phyloP scores from a whole-genome alignment of 2,113 vertebrate species.

The Equus przewalskii region DNA sequence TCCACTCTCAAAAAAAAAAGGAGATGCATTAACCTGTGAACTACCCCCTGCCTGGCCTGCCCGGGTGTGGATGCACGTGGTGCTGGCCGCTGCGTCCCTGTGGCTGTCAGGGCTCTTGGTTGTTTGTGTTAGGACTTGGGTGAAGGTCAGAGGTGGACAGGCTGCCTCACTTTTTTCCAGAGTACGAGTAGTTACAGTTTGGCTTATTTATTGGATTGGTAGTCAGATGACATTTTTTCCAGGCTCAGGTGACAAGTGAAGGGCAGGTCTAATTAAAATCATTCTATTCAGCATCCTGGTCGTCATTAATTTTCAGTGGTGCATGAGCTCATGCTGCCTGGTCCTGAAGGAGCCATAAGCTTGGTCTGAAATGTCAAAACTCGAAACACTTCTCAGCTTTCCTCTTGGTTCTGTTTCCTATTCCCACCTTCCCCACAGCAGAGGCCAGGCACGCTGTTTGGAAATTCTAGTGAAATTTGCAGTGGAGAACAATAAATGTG shows the following conservation, averaged over 20 bases:
- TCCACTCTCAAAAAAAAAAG: not conserved
- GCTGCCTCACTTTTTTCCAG: not conserved
- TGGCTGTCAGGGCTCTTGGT: not conserved
- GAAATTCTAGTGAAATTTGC: constrained; percentile 75
- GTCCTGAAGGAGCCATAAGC: constrained; percentile 62
- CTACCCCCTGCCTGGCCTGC: too few relatives aligned
- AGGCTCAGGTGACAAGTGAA: constrained; percentile 45
- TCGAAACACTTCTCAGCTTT: constrained; percentile 70
- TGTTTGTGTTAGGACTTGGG: not conserved
- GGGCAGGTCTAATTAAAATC: constrained; percentile 58
- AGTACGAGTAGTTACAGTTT: not conserved
- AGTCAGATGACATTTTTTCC: not conserved
- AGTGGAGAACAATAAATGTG: constrained; percentile 76
- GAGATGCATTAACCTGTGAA: not conserved
- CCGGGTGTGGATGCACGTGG: rapidly evolving
- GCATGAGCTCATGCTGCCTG: constrained; percentile 47
- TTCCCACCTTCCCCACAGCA: constrained; percentile 73
- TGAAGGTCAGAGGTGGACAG: not conserved
- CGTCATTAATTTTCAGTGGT: not conserved
- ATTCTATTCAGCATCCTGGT: constrained; percentile 19
- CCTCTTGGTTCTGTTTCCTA: constrained; percentile 56
- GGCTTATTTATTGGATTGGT: not conserved
- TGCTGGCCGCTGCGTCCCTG: rapidly evolving
- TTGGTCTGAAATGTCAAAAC: constrained; percentile 66
- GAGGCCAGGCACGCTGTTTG: constrained; percentile 79